Conservation (phyloP, 1,140 invertebrate genomes). For the Zelostemma sp. region DNA sequence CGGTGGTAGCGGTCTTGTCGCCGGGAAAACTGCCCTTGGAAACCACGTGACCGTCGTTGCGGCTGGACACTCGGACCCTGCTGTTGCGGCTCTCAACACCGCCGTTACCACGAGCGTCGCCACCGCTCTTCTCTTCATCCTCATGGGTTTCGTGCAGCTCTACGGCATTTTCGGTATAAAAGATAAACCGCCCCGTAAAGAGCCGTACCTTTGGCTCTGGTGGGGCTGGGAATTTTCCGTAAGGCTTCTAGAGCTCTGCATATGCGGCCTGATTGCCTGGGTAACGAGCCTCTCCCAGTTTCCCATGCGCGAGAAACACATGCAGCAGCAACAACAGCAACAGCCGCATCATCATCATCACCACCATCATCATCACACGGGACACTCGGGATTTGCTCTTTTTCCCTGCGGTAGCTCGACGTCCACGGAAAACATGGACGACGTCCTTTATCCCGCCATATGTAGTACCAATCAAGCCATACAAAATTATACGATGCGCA, state of each 20-base stretch:
- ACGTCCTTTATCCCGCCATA: slow-evolving; percentile 81
- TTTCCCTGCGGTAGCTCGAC: slow-evolving; percentile 83
- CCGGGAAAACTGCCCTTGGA: slow-evolving; percentile 57
- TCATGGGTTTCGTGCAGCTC: slow-evolving; percentile 84
- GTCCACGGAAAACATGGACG: slow-evolving; percentile 76
- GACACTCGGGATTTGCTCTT: slow-evolving; percentile 78
- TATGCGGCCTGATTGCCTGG: slow-evolving; percentile 86
- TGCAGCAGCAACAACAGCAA: slow-evolving; percentile 55
- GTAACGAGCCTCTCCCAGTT: slow-evolving; percentile 78
- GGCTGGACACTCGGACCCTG: slow-evolving; percentile 57
- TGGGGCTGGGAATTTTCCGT: slow-evolving; percentile 90
- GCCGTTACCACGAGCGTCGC: slow-evolving; percentile 89
- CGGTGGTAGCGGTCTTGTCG: slow-evolving; percentile 24
- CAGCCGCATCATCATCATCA: slow-evolving; percentile 40
- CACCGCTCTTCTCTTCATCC: slow-evolving; percentile 83
- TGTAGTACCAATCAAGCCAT: slow-evolving; percentile 88
- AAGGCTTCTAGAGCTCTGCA: slow-evolving; percentile 84
- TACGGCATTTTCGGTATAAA: slow-evolving; percentile 82
- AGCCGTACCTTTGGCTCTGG: slow-evolving; percentile 82
- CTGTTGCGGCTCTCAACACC: slow-evolving; percentile 71
- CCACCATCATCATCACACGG: slow-evolving; percentile 51
- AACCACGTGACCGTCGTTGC: slow-evolving; percentile 50
- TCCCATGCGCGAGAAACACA: slow-evolving; percentile 69
- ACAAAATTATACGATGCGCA: slow-evolving; percentile 83
- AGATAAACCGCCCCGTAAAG: slow-evolving; percentile 58